Evolutionary conservation across 2,888 invertebrate species (phyloP).

Genomic region (Drosophila subsilvestris): DNA sequence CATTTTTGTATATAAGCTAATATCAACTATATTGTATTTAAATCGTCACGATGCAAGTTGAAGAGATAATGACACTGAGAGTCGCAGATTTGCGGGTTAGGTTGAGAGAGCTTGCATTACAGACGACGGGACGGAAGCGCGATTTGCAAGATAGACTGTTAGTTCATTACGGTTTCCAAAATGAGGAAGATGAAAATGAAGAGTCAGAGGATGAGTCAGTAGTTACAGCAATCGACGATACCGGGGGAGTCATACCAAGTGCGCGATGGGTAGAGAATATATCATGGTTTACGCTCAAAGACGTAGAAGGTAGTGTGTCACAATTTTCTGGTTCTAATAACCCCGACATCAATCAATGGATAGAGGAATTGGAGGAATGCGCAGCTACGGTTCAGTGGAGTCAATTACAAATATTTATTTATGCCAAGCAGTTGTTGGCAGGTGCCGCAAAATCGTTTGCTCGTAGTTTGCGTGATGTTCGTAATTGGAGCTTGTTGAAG

Average conservation of each 20-base stretch:
- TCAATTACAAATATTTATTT: conserved; percentile 25
- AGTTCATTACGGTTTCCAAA: too few species aligned
- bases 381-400: conserved; percentile 34
- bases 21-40: conserved; percentile 54
- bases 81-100: too few species aligned
- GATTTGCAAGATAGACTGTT: too few species aligned
- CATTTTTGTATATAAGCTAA: conserved; percentile 51
- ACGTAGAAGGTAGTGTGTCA: conserved; percentile 26
- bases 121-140: too few species aligned
- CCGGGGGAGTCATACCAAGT: too few species aligned
- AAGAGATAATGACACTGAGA: too few species aligned
- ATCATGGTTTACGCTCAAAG: conserved; percentile 21
- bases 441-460: conserved; percentile 17
- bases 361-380: conserved; percentile 22
- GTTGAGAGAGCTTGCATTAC: too few species aligned
- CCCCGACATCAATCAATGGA: conserved; percentile 25
- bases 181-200: too few species aligned
- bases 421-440: conserved; percentile 17
- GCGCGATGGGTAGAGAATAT: too few species aligned
- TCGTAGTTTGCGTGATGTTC: conserved; percentile 7
- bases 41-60: too few species aligned
- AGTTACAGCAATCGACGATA: too few species aligned
- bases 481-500: conserved; percentile 15
- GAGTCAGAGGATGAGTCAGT: too few species aligned
- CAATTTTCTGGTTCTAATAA: conserved; percentile 22